Evolutionary conservation across 2,797 vertebrate genomes (phyloP), one percentile per base, ranked within the genome.

Genomic region (Ptychadena robeensis): DNA sequence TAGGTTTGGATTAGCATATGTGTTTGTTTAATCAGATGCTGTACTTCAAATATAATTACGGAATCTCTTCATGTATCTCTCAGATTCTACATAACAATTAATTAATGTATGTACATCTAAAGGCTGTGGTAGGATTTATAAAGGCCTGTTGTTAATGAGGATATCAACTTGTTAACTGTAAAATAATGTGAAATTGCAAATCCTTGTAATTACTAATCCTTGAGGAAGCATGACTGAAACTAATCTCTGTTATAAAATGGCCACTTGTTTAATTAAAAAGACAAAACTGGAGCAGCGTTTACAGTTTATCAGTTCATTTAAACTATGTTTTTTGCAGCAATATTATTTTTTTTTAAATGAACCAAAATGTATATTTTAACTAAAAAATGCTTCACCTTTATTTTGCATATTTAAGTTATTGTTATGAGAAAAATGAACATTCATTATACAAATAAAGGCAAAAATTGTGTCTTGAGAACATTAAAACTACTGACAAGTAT

Each of bases 81-180:
- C 37, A 63, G 25, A 73, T 15, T 38, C 25, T 30, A 61, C 48
- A 32, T 57, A 75, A n/a, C 31, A 57, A 69, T 68, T 69, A 76
- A 64, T 79, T 32, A 69, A 74, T 73, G n/a, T 73, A 64, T 30
- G 40, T 40, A 74, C 34, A 68, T 68, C 53, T 61, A 37, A 70
- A 82, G 31, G 72, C 48, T 59, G 64, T 37, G 28, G 59, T 44
- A 57, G 31, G 75, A 10, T 80, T 65, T 80, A 67, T 67, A 40
- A 80, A 84, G 70, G 63, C 31, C 28, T 65, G 48, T 63, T 80
- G 82, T 72, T 84, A 84, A 84, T 84, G 82, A 84, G 76, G 44
- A 80, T 69, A 61, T 84, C 65, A 63, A 68, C 70, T 84, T 84
- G 76, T 74, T 79, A 84, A 79, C 76, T 84, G 77, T 72, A 79